Evolutionary conservation across 2,797 vertebrate genomes (phyloP), one percentile per base, ranked within the genome.

Genomic region (Dryobates pubescens): DNA sequence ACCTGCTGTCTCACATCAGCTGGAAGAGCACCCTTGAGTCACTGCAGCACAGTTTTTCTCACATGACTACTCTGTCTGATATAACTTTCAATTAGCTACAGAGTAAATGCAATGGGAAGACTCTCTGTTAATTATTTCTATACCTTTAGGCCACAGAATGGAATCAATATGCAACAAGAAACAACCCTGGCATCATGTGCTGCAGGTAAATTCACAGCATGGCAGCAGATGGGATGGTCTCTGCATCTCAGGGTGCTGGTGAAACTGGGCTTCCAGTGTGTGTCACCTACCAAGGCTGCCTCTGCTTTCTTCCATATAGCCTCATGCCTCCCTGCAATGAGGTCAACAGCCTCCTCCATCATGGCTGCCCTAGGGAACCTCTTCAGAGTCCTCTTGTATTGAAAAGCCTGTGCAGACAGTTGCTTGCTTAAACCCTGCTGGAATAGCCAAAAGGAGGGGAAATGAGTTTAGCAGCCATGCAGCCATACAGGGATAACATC

Each of bases 71-170:
- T 77, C 47, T 22, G 9, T 75, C 63, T 69, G 76, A 95, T 94
- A 88, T 94, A 93, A 54, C 29, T 87, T 87, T 59, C 92, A n/a
- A 94, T 87, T 93, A 94, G 78, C 67, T 83, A 64, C 27, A 30
- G 30, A 24, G 70, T 68, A 84, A 94, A 88, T 79, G 61, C 1
- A 0, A 89, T 94, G 89, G 90, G 90, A 94, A 92, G 53, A 79
- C 45, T 92, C 59, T 91, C 57, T 92, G 88, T 84, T 96, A 94
- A 96, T 96, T 96, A 93, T 96, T 96, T 90, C n/a, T 92, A 47
- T 82, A 7, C 85, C 90, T 80, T 83, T 79, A 88, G 93, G 94
- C 95, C 96, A 81, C 3, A 38, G 61, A 94, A 92, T 73, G 76
- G 89, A 92, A 96, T 94, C 93, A 94, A 91, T 96, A 91, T 30